Conservation (phyloP, 2,113 vertebrate species). For the Campylomormyrus numenius region DNA sequence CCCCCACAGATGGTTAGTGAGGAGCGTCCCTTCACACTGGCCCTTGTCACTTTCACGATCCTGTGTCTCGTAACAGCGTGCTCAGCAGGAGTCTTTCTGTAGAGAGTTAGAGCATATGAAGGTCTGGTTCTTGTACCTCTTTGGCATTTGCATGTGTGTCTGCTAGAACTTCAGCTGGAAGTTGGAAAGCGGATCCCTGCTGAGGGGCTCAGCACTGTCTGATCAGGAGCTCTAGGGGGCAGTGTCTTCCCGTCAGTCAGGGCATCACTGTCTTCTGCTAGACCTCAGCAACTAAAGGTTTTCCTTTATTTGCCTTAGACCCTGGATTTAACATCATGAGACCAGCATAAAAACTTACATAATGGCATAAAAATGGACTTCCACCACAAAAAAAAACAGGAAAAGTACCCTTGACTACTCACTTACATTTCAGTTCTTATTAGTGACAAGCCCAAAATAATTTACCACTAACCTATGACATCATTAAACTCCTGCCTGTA, state of each 20-base stretch:
- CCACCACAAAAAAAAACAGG: background rate
- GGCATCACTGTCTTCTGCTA: background rate
- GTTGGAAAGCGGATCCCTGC: background rate
- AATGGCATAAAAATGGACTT: background rate
- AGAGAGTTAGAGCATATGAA: background rate
- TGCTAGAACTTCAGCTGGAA: background rate
- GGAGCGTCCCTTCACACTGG: background rate
- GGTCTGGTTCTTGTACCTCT: background rate
- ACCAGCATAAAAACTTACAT: background rate
- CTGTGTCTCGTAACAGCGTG: background rate
- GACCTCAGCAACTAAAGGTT: background rate
- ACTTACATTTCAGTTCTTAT: background rate
- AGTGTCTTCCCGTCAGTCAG: background rate
- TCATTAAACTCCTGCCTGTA: background rate
- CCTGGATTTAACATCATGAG: background rate
- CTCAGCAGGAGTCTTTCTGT: background rate
- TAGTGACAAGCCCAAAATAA: background rate
- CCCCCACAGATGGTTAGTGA: background rate
- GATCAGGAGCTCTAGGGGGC: background rate
- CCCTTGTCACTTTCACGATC: background rate
- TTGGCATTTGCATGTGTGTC: background rate
- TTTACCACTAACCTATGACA: background rate
- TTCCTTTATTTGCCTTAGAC: background rate
- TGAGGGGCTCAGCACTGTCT: background rate
- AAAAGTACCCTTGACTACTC: background rate